These are phyloP conservation scores for Hippocampus mohnikei DNA, from an alignment of 2,113 vertebrate species.

Conservation along the genomic window DNA sequence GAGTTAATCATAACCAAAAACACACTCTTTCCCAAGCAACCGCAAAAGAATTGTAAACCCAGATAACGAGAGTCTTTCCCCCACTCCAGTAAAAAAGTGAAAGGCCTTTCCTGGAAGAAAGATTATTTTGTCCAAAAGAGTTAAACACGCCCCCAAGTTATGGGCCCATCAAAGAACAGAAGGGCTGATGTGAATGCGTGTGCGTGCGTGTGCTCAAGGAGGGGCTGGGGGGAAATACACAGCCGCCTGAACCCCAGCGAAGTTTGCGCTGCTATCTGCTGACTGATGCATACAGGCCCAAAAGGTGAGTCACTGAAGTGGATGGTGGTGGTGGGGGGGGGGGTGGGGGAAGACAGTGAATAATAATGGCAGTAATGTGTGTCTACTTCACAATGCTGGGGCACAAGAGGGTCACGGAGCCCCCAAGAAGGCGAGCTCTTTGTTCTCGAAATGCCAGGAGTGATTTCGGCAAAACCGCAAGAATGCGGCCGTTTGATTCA, in stretches of 20 bases:
- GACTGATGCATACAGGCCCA: slow-evolving; percentile 65
- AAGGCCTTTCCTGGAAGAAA: slow-evolving; percentile 73
- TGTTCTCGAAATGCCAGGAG: slow-evolving; percentile 28
- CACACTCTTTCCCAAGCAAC: slow-evolving; percentile 22
- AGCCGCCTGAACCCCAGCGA: slow-evolving; percentile 58
- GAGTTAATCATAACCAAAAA: slow-evolving; percentile 27
- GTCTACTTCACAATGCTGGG: slow-evolving; percentile 21
- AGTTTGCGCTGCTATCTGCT: slow-evolving; percentile 53
- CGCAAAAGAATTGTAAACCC: slow-evolving; percentile 32
- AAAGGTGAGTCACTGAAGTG: slow-evolving; percentile 66
- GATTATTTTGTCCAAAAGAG: slow-evolving; percentile 73
- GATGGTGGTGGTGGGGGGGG: slow-evolving; percentile 4
- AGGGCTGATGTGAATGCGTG: slow-evolving; percentile 25
- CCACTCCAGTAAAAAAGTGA: slow-evolving; percentile 33
- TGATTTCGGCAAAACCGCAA: slow-evolving; percentile 8
- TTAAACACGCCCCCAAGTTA: slow-evolving; percentile 74
- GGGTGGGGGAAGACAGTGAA: slow-evolving; percentile 14
- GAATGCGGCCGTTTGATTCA: slow-evolving; percentile 1
- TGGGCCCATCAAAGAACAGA: slow-evolving; percentile 71
- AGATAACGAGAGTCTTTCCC: slow-evolving; percentile 55
- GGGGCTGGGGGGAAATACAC: slow-evolving; percentile 24
- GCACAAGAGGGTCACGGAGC: slow-evolving; percentile 19
- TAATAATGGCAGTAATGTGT: slow-evolving; percentile 28
- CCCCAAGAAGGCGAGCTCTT: slow-evolving; percentile 28
- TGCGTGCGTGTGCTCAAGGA: slow-evolving; percentile 18